Conservation (phyloP, 1,140 invertebrate species). For the Armadillidium nasatum region DNA sequence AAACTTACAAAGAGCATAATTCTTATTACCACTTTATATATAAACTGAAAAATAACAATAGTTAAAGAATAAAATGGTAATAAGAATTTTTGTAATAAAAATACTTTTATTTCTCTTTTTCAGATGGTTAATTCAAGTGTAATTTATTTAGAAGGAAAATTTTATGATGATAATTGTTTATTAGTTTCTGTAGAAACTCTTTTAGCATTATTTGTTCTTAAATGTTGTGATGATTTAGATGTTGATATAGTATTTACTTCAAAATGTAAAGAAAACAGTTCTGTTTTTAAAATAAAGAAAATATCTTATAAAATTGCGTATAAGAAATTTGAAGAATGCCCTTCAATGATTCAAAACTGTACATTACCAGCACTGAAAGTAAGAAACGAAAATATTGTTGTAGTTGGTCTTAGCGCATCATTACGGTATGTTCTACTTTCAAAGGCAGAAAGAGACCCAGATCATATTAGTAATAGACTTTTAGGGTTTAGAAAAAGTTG, state of each 20-base stretch:
- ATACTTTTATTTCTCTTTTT: too few relatives aligned
- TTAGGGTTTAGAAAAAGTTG: constrained; percentile 68
- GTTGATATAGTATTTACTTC: background rate
- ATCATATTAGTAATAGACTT: constrained; percentile 35
- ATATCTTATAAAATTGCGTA: background rate
- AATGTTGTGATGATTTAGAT: background rate
- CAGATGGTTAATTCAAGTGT: too few relatives aligned
- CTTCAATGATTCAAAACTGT: constrained; percentile 34
- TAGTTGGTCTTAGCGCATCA: constrained; percentile 45
- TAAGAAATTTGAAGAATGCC: constrained; percentile 23
- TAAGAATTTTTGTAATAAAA: too few relatives aligned
- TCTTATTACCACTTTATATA: too few relatives aligned
- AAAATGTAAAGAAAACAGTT: background rate
- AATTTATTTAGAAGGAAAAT: background rate
- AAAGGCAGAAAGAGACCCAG: constrained; percentile 21
- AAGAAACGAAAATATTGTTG: constrained; percentile 26
- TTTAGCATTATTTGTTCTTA: background rate
- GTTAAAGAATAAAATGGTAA: too few relatives aligned
- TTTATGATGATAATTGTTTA: background rate
- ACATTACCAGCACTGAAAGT: constrained; percentile 38
- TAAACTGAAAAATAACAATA: too few relatives aligned
- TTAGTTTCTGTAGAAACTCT: background rate
- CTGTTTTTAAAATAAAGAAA: background rate
- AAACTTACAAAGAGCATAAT: too few relatives aligned
- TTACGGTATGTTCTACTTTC: constrained; percentile 42